Conservation (phyloP, 1,140 invertebrate genomes). For the Atta colombica region DNA sequence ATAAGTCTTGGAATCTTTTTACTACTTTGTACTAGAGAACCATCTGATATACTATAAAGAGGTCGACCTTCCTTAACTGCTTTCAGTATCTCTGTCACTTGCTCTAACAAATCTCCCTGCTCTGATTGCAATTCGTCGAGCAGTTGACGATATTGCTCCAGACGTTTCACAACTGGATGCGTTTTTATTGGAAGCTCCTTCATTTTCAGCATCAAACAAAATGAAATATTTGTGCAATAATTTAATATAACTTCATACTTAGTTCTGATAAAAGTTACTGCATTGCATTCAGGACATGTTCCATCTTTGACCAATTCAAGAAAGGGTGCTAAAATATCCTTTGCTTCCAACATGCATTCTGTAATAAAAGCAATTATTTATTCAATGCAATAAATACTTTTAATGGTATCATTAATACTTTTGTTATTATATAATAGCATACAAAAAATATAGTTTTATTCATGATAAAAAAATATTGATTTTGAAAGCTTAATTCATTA, state of each 20-base stretch:
- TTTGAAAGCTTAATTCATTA: not conserved
- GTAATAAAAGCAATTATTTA: conserved; percentile 49
- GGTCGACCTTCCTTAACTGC: conserved; percentile 76
- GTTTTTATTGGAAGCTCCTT: conserved; percentile 90
- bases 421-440: not conserved
- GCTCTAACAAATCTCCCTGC: conserved; percentile 88
- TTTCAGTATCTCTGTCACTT: conserved; percentile 83
- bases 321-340: conserved; percentile 89
- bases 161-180: conserved; percentile 94
- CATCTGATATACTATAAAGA: conserved; percentile 75
- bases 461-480: not conserved
- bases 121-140: conserved; percentile 91
- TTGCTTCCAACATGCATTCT: conserved; percentile 88
- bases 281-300: conserved; percentile 87
- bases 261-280: conserved; percentile 90
- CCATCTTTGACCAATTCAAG: conserved; percentile 88
- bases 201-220: conserved; percentile 94
- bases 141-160: conserved; percentile 93
- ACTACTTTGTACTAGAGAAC: conserved; percentile 10
- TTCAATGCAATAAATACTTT: not conserved
- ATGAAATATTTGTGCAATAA: conserved; percentile 95
- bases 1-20: conserved; percentile 50
- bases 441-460: not conserved
- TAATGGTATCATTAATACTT: not conserved
- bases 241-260: conserved; percentile 92